Evolutionary conservation across 2,888 invertebrate species (phyloP).

Genomic region (Mythimna albipuncta): DNA sequence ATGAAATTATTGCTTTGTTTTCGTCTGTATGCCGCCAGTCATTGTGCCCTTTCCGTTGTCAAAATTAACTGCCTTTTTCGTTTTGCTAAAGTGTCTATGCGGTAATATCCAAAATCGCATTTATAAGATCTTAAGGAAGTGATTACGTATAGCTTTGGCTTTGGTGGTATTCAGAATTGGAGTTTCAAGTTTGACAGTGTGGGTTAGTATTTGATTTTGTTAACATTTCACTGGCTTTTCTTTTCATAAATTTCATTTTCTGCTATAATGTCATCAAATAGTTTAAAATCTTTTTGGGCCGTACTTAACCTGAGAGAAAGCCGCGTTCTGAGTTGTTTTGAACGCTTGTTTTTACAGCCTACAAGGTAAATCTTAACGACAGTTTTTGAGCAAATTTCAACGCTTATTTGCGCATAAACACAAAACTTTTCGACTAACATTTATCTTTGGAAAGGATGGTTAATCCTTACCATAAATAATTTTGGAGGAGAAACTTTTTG

Average conservation of each 20-base stretch:
- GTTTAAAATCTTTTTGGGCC: conserved; percentile 23
- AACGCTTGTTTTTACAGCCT: conserved; percentile 43
- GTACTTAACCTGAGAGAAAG: conserved; percentile 26
- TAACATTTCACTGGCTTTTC: background rate
- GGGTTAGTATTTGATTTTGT: conserved; percentile 28
- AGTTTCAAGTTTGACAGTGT: conserved; percentile 25
- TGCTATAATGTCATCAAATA: background rate
- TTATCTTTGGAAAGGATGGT: conserved; percentile 65
- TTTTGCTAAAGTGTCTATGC: conserved; percentile 43
- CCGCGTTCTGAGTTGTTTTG: conserved; percentile 30
- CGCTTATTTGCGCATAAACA: conserved; percentile 65
- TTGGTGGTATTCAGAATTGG: conserved; percentile 25
- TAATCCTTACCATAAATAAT: conserved; percentile 62
- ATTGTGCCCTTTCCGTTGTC: conserved; percentile 60
- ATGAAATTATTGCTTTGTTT: conserved; percentile 82
- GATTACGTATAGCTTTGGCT: conserved; percentile 37
- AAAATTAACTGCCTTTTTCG: conserved; percentile 47
- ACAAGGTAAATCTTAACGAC: conserved; percentile 51
- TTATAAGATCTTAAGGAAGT: conserved; percentile 29
- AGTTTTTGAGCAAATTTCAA: conserved; percentile 61
- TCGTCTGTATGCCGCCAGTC: conserved; percentile 66
- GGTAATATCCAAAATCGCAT: conserved; percentile 26
- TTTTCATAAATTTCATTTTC: background rate
- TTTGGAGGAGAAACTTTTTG: conserved; percentile 55
- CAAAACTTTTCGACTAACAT: conserved; percentile 66